A percentile compares a stretch with the other conserved stretches of the same genome.
phyloP scores from a whole-genome alignment of 1,140 invertebrate species.

The Drosophila takahashii region DNA sequence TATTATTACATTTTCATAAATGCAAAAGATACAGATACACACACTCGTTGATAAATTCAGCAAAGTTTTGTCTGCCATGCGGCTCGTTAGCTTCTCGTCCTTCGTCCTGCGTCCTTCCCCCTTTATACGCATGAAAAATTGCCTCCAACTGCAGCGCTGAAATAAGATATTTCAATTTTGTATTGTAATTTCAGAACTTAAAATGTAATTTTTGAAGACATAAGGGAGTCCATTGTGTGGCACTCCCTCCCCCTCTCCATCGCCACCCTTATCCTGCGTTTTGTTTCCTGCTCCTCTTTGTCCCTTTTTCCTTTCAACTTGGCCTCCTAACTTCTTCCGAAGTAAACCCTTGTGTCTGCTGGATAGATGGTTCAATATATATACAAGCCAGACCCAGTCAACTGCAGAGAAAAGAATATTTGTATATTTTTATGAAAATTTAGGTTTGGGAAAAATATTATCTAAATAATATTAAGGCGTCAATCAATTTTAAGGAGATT shows the following conservation, averaged over 20 bases:
- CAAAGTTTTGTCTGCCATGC: slow-evolving; percentile 79
- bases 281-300: neutral
- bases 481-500: no score
- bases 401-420: slow-evolving; percentile 3
- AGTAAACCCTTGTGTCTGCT: slow-evolving; percentile 27
- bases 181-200: slow-evolving; percentile 77
- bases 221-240: slow-evolving; percentile 52
- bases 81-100: slow-evolving; percentile 63
- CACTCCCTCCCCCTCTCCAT: neutral
- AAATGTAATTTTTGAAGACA: slow-evolving; percentile 77
- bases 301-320: slow-evolving; percentile 1
- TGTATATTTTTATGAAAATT: no score
- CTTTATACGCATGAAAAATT: slow-evolving; percentile 74
- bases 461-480: no score
- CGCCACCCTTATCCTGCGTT: neutral
- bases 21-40: slow-evolving; percentile 60
- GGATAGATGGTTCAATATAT: slow-evolving; percentile 44
- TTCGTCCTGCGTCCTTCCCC: slow-evolving; percentile 10
- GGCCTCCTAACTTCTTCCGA: slow-evolving; percentile 17
- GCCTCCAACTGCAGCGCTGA: slow-evolving; percentile 67
- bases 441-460: no score
- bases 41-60: slow-evolving; percentile 76
- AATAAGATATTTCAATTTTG: slow-evolving; percentile 82
- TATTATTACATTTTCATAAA: slow-evolving; percentile 83
- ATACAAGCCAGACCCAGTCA: neutral